Base-by-base conservation (phyloP, 2,888 invertebrate species). In the Glyphotaelius pellucidus region DNA sequence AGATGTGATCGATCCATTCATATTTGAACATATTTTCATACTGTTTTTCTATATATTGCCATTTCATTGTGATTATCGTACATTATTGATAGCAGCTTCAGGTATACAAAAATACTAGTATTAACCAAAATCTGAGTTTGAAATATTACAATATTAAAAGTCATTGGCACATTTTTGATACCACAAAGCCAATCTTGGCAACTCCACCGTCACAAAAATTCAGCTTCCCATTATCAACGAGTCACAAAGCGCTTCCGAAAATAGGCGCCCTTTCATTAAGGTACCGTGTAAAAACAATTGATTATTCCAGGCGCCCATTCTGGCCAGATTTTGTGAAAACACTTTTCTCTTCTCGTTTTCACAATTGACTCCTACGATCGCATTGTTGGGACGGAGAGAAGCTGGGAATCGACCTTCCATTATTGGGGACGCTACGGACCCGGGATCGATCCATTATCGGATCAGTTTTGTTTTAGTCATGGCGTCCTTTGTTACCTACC, bases 311-410 rank as follows among this genome's bases (percentile, higher is more conserved):
- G n/a, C 30, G 35, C 86, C 42, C 42, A 42, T 42, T 86, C 42
- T 30, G 14, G 47, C 83, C 30, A 86, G 86, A 86, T 86, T 86
- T 86, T 42, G 38, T 86, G 67, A 86, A 86, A 86, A 86, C 86
- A 86, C 86, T 86, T 86, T 86, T 86, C 86, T 30, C 47, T 38
- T 86, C 86, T 86, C 86, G 42, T 86, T 86, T 86, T 86, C 86
- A 42, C 86, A 86, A 86, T 86, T 86, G 47, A 86, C 86, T 86
- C 42, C 38, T 38, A 86, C 30, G 30, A 35, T 42, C 86, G 47
- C 47, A 86, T 86, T 86, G 86, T 86, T 86, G n/a, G 86, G 25
- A 67, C 25, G 67, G 67, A n/a, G 67, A 67, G 67, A 67, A 67
- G 67, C 67, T 9, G 9, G 67, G 67, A 42, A 42, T 83, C 38